Evolutionary conservation across 1,140 invertebrate genomes (phyloP), one percentile per base, ranked within the genome.

Genomic region (Lordiphosa clarofinis): DNA sequence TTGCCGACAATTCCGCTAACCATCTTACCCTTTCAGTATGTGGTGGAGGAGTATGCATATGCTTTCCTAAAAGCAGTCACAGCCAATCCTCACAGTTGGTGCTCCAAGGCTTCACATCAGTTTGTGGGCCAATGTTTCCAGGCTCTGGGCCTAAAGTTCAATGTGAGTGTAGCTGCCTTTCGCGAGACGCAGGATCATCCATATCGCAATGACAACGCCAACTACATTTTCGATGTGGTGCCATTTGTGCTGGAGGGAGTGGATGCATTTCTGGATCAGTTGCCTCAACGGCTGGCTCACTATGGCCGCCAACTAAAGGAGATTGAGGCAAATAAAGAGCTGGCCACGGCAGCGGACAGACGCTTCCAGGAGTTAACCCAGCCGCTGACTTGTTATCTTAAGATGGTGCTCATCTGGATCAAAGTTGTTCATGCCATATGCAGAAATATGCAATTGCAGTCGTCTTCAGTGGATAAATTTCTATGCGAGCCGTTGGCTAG

Each of bases 81-180:
- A 4, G 15, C 38, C 2, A 37, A 56, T 50, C 76, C 75, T 0
- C 33, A 58, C 2, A 68, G 61, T 10, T 81, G 76, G 76, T 7
- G 42, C 3, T 10, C 3, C 5, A 46, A 44, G 33, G 40, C 58
- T 33, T 59, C 76, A 1, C 67, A 81, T 36, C 33, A 50, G 6
- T 82, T 81, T 48, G 76, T 81, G 10, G 47, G 56, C 1, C 76
- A 81, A 28, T 82, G 76, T 24, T 81, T 81, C 15, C 12, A 28
- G 0, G 59, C 43, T 0, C 4, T 82, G 9, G 78, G 72, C 0
- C 49, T 81, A 0, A 53, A 46, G 0, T 82, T 81, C n/a, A 62
- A 47, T 5, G 56, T 76, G 0, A 56, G 19, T 19, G 40, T 65
- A 1, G 46, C 56, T 6, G 67, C 11, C 0, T 82, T 64, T 5